These are phyloP conservation scores for Piezodorus guildinii DNA, from an alignment of 1,140 invertebrate genomes.

Conservation along the genomic window DNA sequence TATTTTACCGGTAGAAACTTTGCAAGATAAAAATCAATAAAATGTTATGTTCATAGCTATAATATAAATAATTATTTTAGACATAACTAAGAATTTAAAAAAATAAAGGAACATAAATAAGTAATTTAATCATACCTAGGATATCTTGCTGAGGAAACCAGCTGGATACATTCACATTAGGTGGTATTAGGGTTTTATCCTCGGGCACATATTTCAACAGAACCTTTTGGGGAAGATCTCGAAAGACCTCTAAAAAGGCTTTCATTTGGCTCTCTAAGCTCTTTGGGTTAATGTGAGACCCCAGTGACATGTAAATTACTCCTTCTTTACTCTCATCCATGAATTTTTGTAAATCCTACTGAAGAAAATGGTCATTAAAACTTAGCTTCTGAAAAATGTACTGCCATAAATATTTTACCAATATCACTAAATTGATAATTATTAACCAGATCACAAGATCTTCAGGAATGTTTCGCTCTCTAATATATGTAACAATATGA, in stretches of 20 bases:
- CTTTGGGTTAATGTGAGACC: conserved; percentile 28
- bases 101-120: neutral
- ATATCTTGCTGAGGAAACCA: conserved; percentile 63
- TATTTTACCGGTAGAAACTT: too few relatives aligned
- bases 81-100: too few relatives aligned
- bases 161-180: conserved; percentile 32
- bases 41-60: too few relatives aligned
- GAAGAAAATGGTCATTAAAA: too few relatives aligned
- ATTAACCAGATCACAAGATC: too few relatives aligned
- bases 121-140: conserved; percentile 38
- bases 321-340: conserved; percentile 33
- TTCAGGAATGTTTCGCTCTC: too few relatives aligned
- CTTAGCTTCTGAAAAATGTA: too few relatives aligned
- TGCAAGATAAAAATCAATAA: too few relatives aligned
- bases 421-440: too few relatives aligned
- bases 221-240: conserved; percentile 29
- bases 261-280: conserved; percentile 20
- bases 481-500: too few relatives aligned
- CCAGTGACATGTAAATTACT: conserved; percentile 35
- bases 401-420: too few relatives aligned
- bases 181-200: conserved; percentile 33
- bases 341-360: conserved; percentile 28
- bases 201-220: conserved; percentile 31
- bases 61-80: too few relatives aligned
- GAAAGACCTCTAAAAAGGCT: conserved; percentile 27